Conservation (phyloP, 2,797 vertebrate species). For the Sebastes matsubarae region DNA sequence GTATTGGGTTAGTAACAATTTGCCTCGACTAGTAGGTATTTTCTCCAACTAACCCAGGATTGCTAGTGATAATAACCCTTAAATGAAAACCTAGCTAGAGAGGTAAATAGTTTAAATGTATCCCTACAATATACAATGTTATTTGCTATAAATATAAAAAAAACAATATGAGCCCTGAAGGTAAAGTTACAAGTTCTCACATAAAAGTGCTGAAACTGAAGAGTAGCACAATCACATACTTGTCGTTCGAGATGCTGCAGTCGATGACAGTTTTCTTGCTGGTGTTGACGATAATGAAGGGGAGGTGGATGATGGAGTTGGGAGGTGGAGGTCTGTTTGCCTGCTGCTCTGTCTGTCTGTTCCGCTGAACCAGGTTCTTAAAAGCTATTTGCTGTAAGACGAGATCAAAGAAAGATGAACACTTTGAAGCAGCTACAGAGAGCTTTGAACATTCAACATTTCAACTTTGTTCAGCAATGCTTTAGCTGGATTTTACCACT, state of each 20-base stretch:
- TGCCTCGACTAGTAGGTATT: background rate
- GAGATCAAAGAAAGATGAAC: conserved; percentile 13
- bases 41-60: background rate
- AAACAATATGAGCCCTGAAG: background rate
- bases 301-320: conserved; percentile 97
- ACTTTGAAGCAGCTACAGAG: background rate
- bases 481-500: background rate
- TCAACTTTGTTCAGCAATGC: background rate
- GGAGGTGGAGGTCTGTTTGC: conserved; percentile 91
- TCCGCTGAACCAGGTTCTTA: conserved; percentile 98
- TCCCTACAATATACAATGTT: background rate
- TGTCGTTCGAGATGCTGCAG: conserved; percentile 99
- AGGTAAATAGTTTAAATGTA: background rate
- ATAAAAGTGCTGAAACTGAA: background rate
- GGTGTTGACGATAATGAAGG: conserved; percentile 99
- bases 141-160: background rate
- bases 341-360: conserved; percentile 93
- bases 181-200: background rate
- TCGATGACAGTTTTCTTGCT: conserved; percentile 99
- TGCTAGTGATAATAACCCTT: background rate
- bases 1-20: background rate
- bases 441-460: background rate
- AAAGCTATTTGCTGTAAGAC: conserved; percentile 97
- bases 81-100: background rate
- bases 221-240: conserved; percentile 80